phyloP scores from a whole-genome alignment of 2,888 invertebrate genomes.

The Lycia hirtaria region DNA sequence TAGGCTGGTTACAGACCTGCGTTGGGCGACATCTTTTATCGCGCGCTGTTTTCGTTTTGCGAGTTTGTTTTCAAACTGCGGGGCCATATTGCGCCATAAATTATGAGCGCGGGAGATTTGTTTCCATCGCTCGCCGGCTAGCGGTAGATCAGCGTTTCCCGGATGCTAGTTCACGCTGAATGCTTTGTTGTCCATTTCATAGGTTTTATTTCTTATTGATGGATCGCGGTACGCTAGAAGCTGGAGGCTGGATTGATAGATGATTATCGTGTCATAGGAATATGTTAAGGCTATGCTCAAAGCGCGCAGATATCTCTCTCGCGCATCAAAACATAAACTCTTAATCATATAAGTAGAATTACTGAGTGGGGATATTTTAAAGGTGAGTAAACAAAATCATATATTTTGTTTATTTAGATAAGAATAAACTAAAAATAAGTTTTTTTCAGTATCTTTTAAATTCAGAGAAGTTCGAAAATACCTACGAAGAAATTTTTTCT shows the following conservation, averaged over 20 bases:
- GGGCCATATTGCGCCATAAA: slow-evolving; percentile 80
- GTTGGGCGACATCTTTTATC: slow-evolving; percentile 80
- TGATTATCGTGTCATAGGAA: background rate
- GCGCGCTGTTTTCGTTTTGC: slow-evolving; percentile 74
- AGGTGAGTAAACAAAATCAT: too few species aligned
- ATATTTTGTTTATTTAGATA: too few species aligned
- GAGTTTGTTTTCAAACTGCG: slow-evolving; percentile 75
- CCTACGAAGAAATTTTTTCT: too few species aligned
- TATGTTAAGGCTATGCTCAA: too few species aligned
- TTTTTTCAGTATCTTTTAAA: too few species aligned
- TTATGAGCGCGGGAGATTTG: slow-evolving; percentile 81
- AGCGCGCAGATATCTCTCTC: too few species aligned
- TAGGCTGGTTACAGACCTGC: slow-evolving; percentile 27
- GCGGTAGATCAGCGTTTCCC: slow-evolving; percentile 80
- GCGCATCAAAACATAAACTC: too few species aligned
- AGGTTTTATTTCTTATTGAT: slow-evolving; percentile 48
- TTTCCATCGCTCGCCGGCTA: slow-evolving; percentile 81
- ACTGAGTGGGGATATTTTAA: too few species aligned
- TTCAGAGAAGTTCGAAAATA: too few species aligned
- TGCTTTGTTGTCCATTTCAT: slow-evolving; percentile 75
- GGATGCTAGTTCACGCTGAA: slow-evolving; percentile 82
- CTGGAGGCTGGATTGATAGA: slow-evolving; percentile 1
- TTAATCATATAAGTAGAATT: too few species aligned
- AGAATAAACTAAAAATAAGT: too few species aligned
- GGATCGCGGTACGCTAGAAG: slow-evolving; percentile 12